A percentile compares a stretch with the other conserved stretches of the same genome.
Conservation (phyloP, 2,113 vertebrate genomes). For the Nerophis ophidion region DNA sequence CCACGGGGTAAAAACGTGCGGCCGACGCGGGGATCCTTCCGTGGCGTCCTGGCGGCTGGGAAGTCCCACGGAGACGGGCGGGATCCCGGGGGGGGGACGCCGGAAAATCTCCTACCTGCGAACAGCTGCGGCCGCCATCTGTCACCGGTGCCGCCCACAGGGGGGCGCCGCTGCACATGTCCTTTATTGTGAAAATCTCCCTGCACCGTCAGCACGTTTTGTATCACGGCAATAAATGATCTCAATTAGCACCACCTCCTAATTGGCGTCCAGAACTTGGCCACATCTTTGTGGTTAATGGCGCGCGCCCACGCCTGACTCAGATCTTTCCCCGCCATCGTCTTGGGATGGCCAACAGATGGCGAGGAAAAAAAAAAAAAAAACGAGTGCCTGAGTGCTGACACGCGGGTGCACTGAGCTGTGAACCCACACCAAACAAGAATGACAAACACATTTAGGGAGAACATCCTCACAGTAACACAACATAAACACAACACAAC, state of each 20-base stretch:
- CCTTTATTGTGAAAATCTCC: conserved; percentile 23
- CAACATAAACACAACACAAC: no score
- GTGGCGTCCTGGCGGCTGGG: conserved; percentile 50
- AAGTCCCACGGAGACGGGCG: conserved; percentile 61
- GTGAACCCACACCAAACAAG: no score
- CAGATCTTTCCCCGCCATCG: conserved; percentile 27
- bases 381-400: conserved; percentile 18
- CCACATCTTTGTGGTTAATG: conserved; percentile 28
- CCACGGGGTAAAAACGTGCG: conserved; percentile 31
- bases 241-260: conserved; percentile 17
- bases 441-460: no score
- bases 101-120: conserved; percentile 63
- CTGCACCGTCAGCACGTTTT: conserved; percentile 9
- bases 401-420: conserved; percentile 1
- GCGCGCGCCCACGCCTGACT: conserved; percentile 26
- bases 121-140: conserved; percentile 78
- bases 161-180: conserved; percentile 37
- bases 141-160: conserved; percentile 62
- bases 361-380: not conserved
- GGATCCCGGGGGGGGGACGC: conserved; percentile 57
- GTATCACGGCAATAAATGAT: conserved; percentile 8
- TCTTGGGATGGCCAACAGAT: conserved; percentile 33
- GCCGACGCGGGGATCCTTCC: conserved; percentile 49
- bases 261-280: conserved; percentile 11
- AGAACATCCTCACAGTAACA: no score